These are phyloP conservation scores for Rhabditophanes sp. DNA, from an alignment of 2,888 invertebrate genomes.

Conservation along the genomic window DNA sequence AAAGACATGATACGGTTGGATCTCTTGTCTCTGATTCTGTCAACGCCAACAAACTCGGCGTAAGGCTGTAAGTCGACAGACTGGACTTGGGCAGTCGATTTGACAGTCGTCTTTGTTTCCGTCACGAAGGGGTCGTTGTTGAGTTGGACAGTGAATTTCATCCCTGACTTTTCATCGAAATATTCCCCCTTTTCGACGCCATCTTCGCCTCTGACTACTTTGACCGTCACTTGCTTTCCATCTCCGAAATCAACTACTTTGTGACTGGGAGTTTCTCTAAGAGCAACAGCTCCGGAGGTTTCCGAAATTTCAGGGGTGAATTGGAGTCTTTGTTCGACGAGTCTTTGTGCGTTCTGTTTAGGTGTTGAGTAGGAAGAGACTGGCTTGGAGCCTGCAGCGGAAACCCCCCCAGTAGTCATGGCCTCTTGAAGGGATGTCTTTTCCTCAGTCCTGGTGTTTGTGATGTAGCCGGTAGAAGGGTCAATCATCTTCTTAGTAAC, in stretches of 20 bases:
- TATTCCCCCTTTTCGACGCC: constrained; percentile 44
- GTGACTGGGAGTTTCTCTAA: constrained; percentile 8
- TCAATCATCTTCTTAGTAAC: constrained; percentile 22
- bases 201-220: constrained; percentile 37
- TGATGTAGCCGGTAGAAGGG: constrained; percentile 41
- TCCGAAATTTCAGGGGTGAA: constrained; percentile 22
- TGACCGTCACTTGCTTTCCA: constrained; percentile 43
- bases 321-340: constrained; percentile 37
- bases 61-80: constrained; percentile 43
- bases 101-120: constrained; percentile 44
- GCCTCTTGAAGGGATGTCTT: constrained; percentile 25
- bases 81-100: constrained; percentile 42
- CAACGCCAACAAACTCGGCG: constrained; percentile 44
- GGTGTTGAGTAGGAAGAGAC: constrained; percentile 2
- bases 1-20: constrained; percentile 37
- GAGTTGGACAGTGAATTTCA: constrained; percentile 44
- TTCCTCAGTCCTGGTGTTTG: constrained; percentile 45
- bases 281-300: background rate
- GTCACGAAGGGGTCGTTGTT: constrained; percentile 44
- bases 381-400: constrained; percentile 8
- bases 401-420: constrained; percentile 19
- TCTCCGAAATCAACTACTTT: constrained; percentile 41
- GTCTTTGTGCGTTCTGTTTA: constrained; percentile 2
- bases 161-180: constrained; percentile 39
- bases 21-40: constrained; percentile 40